phyloP scores from a whole-genome alignment of 2,888 invertebrate genomes.

The Merodon equestris region DNA sequence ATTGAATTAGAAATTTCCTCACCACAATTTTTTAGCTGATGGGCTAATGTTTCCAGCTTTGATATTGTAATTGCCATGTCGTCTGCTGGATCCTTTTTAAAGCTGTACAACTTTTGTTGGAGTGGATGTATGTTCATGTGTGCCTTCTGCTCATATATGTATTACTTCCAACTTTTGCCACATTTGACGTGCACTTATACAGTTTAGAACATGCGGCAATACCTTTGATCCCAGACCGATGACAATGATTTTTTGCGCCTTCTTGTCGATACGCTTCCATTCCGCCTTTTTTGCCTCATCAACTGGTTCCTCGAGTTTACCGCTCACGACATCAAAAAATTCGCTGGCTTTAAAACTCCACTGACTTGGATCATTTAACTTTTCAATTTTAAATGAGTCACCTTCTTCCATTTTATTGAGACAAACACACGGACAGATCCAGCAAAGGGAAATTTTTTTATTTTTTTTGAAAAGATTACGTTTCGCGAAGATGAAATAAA shows the following conservation, averaged over 20 bases:
- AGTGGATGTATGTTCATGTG: conserved; percentile 16
- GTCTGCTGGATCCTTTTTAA: conserved; percentile 20
- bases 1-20: conserved; percentile 49
- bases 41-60: conserved; percentile 33
- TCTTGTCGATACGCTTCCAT: conserved; percentile 10
- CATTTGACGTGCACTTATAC: conserved; percentile 18
- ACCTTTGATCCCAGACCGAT: conserved; percentile 9
- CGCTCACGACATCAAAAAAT: conserved; percentile 8
- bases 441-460: not conserved
- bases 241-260: conserved; percentile 10
- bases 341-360: conserved; percentile 21
- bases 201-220: conserved; percentile 21
- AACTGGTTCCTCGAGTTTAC: not conserved
- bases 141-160: conserved; percentile 19
- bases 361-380: conserved; percentile 7
- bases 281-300: not conserved
- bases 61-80: conserved; percentile 48
- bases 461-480: too few species aligned
- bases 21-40: conserved; percentile 41
- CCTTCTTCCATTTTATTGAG: conserved; percentile 5
- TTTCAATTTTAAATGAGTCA: conserved; percentile 14
- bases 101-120: conserved; percentile 20
- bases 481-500: conserved; percentile 38
- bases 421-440: conserved; percentile 2
- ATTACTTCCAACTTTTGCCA: conserved; percentile 16